Base-by-base conservation (phyloP, 2,888 invertebrate species). In the Drosophila mulleri region DNA sequence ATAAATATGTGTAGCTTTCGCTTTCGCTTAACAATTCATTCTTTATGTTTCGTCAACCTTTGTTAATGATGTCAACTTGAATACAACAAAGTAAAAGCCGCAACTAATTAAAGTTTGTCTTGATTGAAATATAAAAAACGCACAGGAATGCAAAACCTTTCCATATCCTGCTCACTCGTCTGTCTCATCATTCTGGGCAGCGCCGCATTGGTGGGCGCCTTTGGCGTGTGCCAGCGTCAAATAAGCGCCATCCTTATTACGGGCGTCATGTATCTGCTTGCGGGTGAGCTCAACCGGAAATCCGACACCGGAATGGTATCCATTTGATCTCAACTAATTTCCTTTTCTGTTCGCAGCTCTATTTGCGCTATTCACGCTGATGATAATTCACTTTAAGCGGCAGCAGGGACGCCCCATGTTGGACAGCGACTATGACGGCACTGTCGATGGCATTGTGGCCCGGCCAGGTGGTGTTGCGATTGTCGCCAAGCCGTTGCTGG, bases 161-260 rank as follows among this genome's bases (percentile, higher is more conserved):
- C 98, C 66, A 98, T 98, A 93, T 98, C 98, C 14, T 98, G 98
- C 93, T 97, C 98, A 53, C 94, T 98, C 83, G 98, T 98, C 7
- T 97, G 98, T 89, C 94, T 98, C 61, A 98, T 98, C 87, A 96
- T 98, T 67, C 93, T 98, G 76, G 96, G 97, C 56, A 96, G 96
- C 81, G 97, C 98, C 0, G 97, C 97, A 6, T 93, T 98, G 65
- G 97, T 98, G 4, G 98, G 98, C 23, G 95, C 96, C 53, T 97
- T 98, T 91, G 98, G 98, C 7, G 95, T 98, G 29, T 96, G 97
- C 91, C 96, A 97, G 92, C 96, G 97, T 90, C 98, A 98, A 94
- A 98, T 98, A 91, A 98, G 98, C 88, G 98, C 98, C 3, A 98
- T 98, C 41, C 95, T 98, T 65, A 96, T 98, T 47, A 98, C 98